Evolutionary conservation across 2,797 vertebrate species (phyloP).

Genomic region (Cossypha polioptera): DNA sequence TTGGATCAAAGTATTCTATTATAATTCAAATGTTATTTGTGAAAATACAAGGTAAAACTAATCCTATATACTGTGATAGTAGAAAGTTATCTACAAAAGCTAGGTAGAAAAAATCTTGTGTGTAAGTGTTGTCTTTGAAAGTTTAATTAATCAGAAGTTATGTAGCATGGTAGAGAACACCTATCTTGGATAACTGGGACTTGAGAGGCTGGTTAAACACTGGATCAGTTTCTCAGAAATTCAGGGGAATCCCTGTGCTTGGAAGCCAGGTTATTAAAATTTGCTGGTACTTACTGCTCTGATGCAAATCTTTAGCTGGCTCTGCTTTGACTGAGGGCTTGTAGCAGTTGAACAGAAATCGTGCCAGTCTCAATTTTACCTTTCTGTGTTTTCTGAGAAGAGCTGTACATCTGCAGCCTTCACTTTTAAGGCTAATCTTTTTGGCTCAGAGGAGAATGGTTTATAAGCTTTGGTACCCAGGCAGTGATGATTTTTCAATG

Average conservation of each 20-base stretch:
- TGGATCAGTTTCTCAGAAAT: not conserved
- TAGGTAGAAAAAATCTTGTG: not conserved
- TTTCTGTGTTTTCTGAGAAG: not conserved
- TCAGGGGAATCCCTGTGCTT: not conserved
- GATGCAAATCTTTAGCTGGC: not conserved
- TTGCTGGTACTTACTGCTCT: not conserved
- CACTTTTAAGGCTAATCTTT: not conserved
- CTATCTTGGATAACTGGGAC: not conserved
- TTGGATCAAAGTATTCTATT: not conserved
- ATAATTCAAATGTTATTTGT: not conserved
- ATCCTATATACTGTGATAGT: not conserved
- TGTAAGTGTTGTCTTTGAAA: not conserved
- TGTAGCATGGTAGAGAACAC: not conserved
- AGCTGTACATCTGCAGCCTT: not conserved
- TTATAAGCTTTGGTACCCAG: not conserved
- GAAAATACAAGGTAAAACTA: not conserved
- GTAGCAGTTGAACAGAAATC: not conserved
- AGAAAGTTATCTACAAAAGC: not conserved
- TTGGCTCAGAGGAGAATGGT: not conserved
- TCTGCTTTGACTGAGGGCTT: not conserved
- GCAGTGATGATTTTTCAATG: not conserved
- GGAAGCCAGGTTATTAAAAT: not conserved
- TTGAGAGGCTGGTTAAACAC: not conserved
- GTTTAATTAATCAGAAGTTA: not conserved
- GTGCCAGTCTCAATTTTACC: not conserved